Evolutionary conservation across 2,888 invertebrate species (phyloP).

Genomic region (Pandemis heparana): DNA sequence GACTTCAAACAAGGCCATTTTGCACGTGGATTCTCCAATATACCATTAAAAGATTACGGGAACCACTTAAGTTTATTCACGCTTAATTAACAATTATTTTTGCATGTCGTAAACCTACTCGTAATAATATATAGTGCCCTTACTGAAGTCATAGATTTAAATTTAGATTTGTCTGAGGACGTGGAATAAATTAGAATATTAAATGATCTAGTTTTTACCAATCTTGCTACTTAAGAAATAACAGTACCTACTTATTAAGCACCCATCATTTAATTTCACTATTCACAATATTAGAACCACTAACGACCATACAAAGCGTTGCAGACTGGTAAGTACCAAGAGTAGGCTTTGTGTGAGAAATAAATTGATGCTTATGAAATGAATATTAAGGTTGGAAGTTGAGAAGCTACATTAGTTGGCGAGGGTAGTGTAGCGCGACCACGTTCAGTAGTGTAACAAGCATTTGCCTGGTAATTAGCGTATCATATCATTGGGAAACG

Average conservation of each 20-base stretch:
- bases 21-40: neutral
- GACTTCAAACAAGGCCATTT: neutral
- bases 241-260: conserved; percentile 1
- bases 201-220: neutral
- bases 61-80: neutral
- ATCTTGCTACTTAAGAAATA: conserved; percentile 13
- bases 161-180: no score
- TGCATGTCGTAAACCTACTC: no score
- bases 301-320: conserved; percentile 28
- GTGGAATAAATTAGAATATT: neutral
- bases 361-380: neutral
- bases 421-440: conserved; percentile 15
- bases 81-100: no score
- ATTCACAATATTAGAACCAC: conserved; percentile 31
- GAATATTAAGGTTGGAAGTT: conserved; percentile 15
- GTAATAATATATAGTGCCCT: no score
- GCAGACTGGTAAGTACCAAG: conserved; percentile 10
- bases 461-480: conserved; percentile 37
- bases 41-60: neutral
- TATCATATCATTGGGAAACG: conserved; percentile 33
- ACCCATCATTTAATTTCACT: conserved; percentile 36
- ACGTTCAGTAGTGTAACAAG: conserved; percentile 25
- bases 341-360: neutral
- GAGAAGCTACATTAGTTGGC: conserved; percentile 16
- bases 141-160: no score